A percentile compares a stretch with the other conserved stretches of the same genome.
phyloP scores from a whole-genome alignment of 2,113 vertebrate species.

The Lonchura striata region DNA sequence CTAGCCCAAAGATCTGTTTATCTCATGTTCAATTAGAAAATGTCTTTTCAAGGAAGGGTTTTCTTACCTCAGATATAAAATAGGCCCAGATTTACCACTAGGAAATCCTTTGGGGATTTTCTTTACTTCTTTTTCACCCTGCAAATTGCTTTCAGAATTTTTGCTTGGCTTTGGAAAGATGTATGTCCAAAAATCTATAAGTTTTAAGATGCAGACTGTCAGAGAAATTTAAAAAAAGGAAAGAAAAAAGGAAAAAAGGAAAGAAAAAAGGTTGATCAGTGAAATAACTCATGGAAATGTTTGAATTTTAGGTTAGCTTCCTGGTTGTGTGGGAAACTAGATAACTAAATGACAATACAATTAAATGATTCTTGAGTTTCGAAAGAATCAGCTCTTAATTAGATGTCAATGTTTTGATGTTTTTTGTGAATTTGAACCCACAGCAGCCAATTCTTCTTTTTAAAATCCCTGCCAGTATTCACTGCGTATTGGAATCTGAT shows the following conservation, averaged over 20 bases:
- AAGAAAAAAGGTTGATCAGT: accelerated
- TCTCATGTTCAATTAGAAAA: neutral
- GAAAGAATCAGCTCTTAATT: neutral
- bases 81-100: neutral
- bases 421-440: neutral
- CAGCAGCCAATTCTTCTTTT: neutral
- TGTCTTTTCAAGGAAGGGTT: neutral
- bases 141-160: neutral
- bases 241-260: too few species aligned
- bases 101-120: neutral
- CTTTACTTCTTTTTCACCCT: neutral
- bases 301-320: neutral
- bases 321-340: neutral
- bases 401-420: neutral
- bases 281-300: neutral
- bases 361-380: neutral
- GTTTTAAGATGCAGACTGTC: neutral
- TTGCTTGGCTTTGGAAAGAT: neutral
- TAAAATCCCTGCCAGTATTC: neutral
- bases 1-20: neutral
- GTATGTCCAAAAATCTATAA: neutral
- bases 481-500: neutral
- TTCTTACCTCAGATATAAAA: neutral
- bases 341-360: neutral
- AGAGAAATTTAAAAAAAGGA: accelerated